Evolutionary conservation across 2,113 vertebrate genomes (phyloP), one percentile per base, ranked within the genome.

Genomic region (Tychaedon coryphoeus): DNA sequence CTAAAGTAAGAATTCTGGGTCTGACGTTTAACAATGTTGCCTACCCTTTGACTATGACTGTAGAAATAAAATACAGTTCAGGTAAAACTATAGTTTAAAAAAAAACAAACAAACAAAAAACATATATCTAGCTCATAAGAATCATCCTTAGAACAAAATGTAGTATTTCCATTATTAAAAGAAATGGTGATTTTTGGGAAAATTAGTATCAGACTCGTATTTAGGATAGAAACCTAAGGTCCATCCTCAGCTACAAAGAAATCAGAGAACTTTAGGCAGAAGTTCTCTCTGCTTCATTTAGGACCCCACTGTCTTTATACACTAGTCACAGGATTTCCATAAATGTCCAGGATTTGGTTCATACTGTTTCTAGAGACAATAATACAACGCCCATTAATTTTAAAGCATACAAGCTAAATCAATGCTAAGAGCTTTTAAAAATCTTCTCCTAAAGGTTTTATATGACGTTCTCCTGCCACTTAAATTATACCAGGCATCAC

Each of bases 381-480:
- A 88, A 73, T 69, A 50, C n/a, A 93, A 40, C 43, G 77, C 43
- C 28, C 56, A 76, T 77, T 88, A 82, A 92, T 90, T 93, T 94
- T 79, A 77, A 86, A 53, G 43, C 43, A 83, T 75, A 92, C 72
- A 80, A 86, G 69, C 12, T 90, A 92, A 86, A 93, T 80, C 85
- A 95, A 92, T 88, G 65, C 36, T 84, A 92, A 86, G 48, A 92
- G 86, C 86, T 88, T 94, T 92, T 65, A 67, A 93, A 96, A 96
- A 93, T 92, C 82, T 80, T 88, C 75, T 87, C 53, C 57, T 86
- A 77, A 83, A 94, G 51, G n/a, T 92, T 92, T 94, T 94, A 83
- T 70, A 71, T 0, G 10, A 74, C 31, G 2, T 67, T 93, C 25
- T 90, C 19, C 71, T 86, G 47, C 85, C 64, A 62, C 67, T 75